Evolutionary conservation across 2,797 vertebrate genomes (phyloP), one percentile per base, ranked within the genome.

Genomic region (Crypturellus tataupa): DNA sequence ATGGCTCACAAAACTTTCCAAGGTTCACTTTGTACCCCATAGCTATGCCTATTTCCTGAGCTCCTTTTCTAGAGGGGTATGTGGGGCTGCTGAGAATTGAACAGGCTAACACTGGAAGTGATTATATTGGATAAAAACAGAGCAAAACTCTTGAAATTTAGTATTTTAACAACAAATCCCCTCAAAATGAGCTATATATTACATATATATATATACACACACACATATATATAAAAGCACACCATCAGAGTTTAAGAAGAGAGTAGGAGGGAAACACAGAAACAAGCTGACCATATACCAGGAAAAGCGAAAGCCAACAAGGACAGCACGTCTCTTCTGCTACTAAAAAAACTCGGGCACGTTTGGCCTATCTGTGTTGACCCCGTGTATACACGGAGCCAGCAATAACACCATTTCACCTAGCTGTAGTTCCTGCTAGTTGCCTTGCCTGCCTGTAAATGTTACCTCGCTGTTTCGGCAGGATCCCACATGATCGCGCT

Each of bases 381-480:
- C 72, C 87, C 85, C 65, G 58, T 65, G 40, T 51, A 49, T 14
- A 35, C 60, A 80, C 44, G 70, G 44, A 63, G 82, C 89, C 91
- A 94, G 92, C 44, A 84, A 91, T 87, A 96, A 84, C 95, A 94
- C 75, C 62, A 93, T 94, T 93, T 89, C 77, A 87, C 95, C 89
- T 91, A 93, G 91, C 44, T 87, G 39, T 35, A 84, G 77, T 88
- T 91, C 44, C 67, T 86, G 70, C 49, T 3, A 2, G 42, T 93
- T 96, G 89, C 89, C 73, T 87, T 83, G 95, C 89, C 37, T 78
- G 87, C 82, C 87, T 69, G 71, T 89, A 83, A 96, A 91, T 56
- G 16, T 67, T 62, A 9, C 9, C 47, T 83, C 85, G 85, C 39
- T 87, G 42, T 86, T 92, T 88, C 69, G 80, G 89, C 8, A 4